These are phyloP conservation scores for Bubo bubo DNA, from an alignment of 2,113 vertebrate genomes.

Conservation along the genomic window DNA sequence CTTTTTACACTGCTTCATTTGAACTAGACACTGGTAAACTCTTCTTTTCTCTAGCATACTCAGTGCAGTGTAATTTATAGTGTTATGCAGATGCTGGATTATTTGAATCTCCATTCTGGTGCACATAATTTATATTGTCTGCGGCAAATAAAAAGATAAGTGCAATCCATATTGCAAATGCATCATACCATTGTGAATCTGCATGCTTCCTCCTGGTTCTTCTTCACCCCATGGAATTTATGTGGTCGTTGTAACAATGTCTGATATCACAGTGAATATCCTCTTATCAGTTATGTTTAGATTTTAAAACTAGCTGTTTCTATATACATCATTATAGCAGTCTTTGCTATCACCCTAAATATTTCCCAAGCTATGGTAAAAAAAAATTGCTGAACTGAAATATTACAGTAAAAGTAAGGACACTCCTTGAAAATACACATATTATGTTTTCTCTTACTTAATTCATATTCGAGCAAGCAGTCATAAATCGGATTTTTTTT, in stretches of 20 bases:
- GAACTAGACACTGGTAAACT: slow-evolving; percentile 13
- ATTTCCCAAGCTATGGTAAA: slow-evolving; percentile 42
- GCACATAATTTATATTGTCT: slow-evolving; percentile 74
- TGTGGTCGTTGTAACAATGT: slow-evolving; percentile 45
- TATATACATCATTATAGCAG: slow-evolving; percentile 44
- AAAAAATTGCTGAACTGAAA: neutral
- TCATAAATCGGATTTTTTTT: neutral
- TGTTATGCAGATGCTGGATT: slow-evolving; percentile 65
- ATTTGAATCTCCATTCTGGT: slow-evolving; percentile 69
- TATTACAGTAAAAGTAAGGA: slow-evolving; percentile 32
- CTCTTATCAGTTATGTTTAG: slow-evolving; percentile 39
- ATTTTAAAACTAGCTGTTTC: slow-evolving; percentile 70
- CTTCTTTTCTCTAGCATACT: slow-evolving; percentile 20
- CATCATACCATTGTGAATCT: slow-evolving; percentile 65
- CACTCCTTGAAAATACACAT: neutral
- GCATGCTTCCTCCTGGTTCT: slow-evolving; percentile 39
- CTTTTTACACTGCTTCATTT: slow-evolving; percentile 8
- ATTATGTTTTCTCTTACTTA: neutral
- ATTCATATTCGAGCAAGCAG: neutral
- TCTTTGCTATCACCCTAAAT: slow-evolving; percentile 53
- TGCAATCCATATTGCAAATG: slow-evolving; percentile 78
- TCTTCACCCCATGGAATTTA: slow-evolving; percentile 65
- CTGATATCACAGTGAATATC: slow-evolving; percentile 47
- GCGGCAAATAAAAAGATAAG: slow-evolving; percentile 80
- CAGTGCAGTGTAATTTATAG: slow-evolving; percentile 60